A percentile compares a stretch with the other conserved stretches of the same genome.
phyloP scores from a whole-genome alignment of 2,888 invertebrate species.

The Latrodectus hesperus region DNA sequence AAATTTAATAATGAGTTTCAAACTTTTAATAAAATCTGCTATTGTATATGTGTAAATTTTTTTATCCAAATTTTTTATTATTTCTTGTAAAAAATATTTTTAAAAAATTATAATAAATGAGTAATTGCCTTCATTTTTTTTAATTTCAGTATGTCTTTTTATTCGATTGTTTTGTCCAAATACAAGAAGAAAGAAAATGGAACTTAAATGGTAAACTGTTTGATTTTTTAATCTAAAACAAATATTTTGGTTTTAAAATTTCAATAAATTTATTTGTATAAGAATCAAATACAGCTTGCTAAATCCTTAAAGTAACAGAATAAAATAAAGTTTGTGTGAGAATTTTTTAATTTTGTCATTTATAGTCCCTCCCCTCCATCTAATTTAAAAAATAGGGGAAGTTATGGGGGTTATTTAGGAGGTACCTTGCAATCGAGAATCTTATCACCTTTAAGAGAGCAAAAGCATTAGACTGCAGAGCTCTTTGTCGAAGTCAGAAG shows the following conservation, averaged over 20 bases:
- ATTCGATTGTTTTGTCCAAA: slow-evolving; percentile 95
- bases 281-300: too few species aligned
- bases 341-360: not conserved
- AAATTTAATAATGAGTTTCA: too few species aligned
- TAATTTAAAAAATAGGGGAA: too few species aligned
- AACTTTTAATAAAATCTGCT: too few species aligned
- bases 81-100: not conserved
- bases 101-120: not conserved
- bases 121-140: slow-evolving; percentile 50
- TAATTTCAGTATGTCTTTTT: slow-evolving; percentile 87
- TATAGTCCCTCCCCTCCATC: not conserved
- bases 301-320: not conserved
- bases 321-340: not conserved
- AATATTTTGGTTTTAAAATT: not conserved
- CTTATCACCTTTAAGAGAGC: too few species aligned
- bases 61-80: not conserved
- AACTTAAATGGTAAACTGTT: slow-evolving; percentile 45
- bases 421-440: too few species aligned
- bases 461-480: too few species aligned
- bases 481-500: too few species aligned
- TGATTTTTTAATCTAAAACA: not conserved
- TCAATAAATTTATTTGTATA: not conserved
- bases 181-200: slow-evolving; percentile 86
- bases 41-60: not conserved
- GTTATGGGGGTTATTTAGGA: not conserved